Conservation (phyloP, 1,140 invertebrate species). For the Drosophila miranda region DNA sequence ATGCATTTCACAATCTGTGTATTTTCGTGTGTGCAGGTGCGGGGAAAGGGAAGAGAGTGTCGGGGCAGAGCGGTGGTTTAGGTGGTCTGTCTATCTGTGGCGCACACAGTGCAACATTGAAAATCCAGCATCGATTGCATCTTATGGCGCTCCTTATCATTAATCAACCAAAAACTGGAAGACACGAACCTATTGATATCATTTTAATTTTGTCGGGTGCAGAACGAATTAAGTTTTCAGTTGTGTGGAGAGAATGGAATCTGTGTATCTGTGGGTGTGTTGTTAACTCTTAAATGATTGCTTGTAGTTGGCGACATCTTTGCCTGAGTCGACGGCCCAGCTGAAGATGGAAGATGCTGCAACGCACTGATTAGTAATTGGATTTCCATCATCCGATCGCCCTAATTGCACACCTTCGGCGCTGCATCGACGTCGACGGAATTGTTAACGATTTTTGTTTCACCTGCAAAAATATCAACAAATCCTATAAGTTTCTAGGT, state of each 20-base stretch:
- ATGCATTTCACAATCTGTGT: constrained; percentile 66
- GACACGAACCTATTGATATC: constrained; percentile 49
- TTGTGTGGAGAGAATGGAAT: constrained; percentile 31
- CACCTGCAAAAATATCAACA: constrained; percentile 39
- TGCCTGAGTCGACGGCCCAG: constrained; percentile 4
- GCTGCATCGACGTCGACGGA: constrained; percentile 65
- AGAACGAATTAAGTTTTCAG: constrained; percentile 35
- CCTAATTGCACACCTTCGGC: constrained; percentile 77
- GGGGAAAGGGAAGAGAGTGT: not conserved
- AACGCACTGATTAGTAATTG: constrained; percentile 48
- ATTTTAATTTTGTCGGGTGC: constrained; percentile 29
- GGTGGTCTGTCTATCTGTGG: constrained; percentile 39
- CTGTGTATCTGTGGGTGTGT: constrained; percentile 14
- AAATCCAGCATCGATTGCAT: constrained; percentile 59
- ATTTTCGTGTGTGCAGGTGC: constrained; percentile 26
- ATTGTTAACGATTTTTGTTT: constrained; percentile 70
- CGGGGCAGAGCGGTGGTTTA: not conserved
- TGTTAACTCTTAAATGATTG: constrained; percentile 50
- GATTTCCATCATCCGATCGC: constrained; percentile 34
- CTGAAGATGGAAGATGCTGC: constrained; percentile 52
- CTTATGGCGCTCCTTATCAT: constrained; percentile 35
- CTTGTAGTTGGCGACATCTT: constrained; percentile 54
- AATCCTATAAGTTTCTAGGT: not conserved
- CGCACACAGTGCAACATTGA: constrained; percentile 58
- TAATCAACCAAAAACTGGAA: constrained; percentile 47